Evolutionary conservation across 1,140 invertebrate genomes (phyloP).

Genomic region (Delia radicum): DNA sequence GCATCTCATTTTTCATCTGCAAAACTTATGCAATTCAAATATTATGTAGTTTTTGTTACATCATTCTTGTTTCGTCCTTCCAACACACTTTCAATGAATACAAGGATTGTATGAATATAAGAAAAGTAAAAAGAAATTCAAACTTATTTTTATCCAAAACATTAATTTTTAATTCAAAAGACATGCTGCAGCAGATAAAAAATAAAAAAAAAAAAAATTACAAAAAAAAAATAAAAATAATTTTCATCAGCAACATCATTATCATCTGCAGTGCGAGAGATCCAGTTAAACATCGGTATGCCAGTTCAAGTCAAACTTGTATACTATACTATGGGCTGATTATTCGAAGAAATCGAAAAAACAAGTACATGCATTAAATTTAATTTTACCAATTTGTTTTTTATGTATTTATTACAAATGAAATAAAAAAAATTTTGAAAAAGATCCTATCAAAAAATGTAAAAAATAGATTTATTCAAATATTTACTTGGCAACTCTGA

Average conservation of each 20-base stretch:
- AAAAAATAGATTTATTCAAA: no score
- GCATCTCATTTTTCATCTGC: not conserved
- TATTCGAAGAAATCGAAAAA: no score
- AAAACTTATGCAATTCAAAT: not conserved
- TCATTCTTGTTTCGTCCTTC: not conserved
- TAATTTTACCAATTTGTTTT: no score
- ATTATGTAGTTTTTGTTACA: not conserved
- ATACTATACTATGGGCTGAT: no score
- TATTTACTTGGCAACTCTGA: no score
- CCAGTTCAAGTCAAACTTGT: no score
- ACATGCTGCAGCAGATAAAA: slow-evolving; percentile 5
- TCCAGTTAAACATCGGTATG: no score
- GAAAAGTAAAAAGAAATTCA: not conserved
- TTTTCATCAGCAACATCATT: slow-evolving; percentile 9
- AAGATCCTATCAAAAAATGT: no score
- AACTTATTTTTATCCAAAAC: slow-evolving; percentile 14
- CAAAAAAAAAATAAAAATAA: no score
- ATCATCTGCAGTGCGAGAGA: not conserved
- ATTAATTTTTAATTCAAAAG: slow-evolving; percentile 24
- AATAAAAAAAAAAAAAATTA: not conserved
- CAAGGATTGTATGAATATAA: not conserved
- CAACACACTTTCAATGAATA: not conserved
- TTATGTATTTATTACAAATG: no score
- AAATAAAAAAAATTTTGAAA: no score
- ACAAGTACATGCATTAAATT: no score